Base-by-base conservation (phyloP, 2,888 invertebrate species). In the Isotomurus palustris region DNA sequence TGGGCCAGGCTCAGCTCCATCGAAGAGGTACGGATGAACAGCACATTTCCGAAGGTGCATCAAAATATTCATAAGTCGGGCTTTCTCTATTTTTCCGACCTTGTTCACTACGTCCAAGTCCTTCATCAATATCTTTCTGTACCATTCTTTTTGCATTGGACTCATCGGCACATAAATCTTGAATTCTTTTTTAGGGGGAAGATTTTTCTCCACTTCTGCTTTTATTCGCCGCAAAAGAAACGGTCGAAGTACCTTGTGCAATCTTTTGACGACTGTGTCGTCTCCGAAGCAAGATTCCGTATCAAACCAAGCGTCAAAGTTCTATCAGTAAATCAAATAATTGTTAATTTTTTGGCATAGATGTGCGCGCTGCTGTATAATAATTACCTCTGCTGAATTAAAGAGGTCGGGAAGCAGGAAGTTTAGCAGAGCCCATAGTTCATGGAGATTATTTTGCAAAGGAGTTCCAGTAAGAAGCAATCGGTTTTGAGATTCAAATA, bases 401-500 rank as follows among this genome's bases (percentile, higher is more conserved):
- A 87, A 86, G 27, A 86, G 79, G 60, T 84, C 82, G 1, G 86
- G 86, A 54, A 85, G 73, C 1, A 87, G 73, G 67, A 85, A 87
- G 73, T 86, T 82, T 6, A 87, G 76, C 21, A 87, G 73, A 0
- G 86, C 79, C 86, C 86, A 87, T 17, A 87, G 73, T 74, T 87
- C 87, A 1, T 78, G 71, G 45, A 87, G 75, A 74, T 84, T 82
- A 72, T 87, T 87, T 72, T 87, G 87, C 17, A 87, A 74, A 0
- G 87, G 87, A 1, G 86, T 87, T 0, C 86, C 87, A n/a, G 86
- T 86, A 57, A 87, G 73, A 35, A 87, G 72, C 2, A 86, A 73
- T 10, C 84, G 78, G 70, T 82, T 83, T 19, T 73, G 70, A 3
- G 79, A 79, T 17, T 74, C 73, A 53, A 81, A 77, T 40, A 67